Conservation (phyloP, 2,113 vertebrate species). For the Meles meles region DNA sequence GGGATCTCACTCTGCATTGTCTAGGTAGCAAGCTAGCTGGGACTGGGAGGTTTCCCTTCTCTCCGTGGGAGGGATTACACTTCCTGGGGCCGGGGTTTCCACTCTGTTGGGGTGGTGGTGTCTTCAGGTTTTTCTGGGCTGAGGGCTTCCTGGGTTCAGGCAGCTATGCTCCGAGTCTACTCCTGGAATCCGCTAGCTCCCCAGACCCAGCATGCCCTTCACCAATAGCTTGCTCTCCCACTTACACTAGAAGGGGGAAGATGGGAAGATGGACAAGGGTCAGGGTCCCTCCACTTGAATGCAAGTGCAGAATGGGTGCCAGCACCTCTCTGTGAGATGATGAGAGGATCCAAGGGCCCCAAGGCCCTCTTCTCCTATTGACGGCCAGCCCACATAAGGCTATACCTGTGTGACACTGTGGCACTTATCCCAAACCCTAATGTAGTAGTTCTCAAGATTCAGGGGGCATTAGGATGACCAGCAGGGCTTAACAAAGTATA, state of each 20-base stretch:
- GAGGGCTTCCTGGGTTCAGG: not conserved
- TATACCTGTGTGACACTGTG: not conserved
- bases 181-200: not conserved
- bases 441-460: not conserved
- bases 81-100: not conserved
- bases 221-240: not conserved
- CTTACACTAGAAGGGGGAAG: not conserved
- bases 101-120: too few relatives aligned
- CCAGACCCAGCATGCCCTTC: not conserved
- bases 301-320: not conserved
- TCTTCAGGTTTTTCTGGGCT: not conserved
- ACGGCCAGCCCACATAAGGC: not conserved
- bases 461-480: not conserved
- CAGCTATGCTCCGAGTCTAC: not conserved
- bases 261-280: rapidly evolving
- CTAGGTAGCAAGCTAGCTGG: not conserved
- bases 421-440: not conserved
- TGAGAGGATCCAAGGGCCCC: not conserved
- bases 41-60: not conserved
- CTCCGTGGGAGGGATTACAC: not conserved
- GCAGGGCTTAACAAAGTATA: not conserved
- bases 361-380: not conserved
- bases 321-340: not conserved
- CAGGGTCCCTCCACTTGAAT: not conserved
- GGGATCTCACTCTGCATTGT: too few relatives aligned